Evolutionary conservation across 2,888 invertebrate species (phyloP).

Genomic region (Leptinotarsa haldemani): DNA sequence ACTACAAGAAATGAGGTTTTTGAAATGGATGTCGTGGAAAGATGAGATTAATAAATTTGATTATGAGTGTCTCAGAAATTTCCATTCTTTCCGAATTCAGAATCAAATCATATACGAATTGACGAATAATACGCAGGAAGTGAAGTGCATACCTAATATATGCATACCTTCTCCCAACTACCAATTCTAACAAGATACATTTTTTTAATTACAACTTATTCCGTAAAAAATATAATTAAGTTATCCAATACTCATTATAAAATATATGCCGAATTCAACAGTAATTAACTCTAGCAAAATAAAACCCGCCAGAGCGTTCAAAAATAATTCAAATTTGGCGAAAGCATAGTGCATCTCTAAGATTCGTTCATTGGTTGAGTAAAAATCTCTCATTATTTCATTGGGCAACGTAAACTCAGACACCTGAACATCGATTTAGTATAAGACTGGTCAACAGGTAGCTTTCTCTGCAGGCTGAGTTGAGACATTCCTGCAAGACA

Average conservation of each 20-base stretch:
- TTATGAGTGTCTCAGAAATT: too few relatives aligned
- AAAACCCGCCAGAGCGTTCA: conserved; percentile 21
- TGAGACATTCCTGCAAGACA: conserved; percentile 32
- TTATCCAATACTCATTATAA: background rate
- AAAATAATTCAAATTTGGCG: conserved; percentile 26
- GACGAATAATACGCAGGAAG: too few relatives aligned
- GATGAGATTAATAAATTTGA: too few relatives aligned
- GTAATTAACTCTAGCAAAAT: conserved; percentile 1
- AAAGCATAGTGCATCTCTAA: conserved; percentile 19
- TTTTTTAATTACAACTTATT: background rate
- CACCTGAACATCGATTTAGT: conserved; percentile 51
- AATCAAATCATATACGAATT: background rate
- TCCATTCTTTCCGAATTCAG: too few relatives aligned
- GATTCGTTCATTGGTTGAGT: conserved; percentile 47
- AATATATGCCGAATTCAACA: conserved; percentile 8
- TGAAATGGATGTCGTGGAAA: too few relatives aligned
- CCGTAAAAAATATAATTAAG: background rate
- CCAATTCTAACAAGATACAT: background rate
- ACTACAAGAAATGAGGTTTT: too few relatives aligned
- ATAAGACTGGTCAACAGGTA: conserved; percentile 46
- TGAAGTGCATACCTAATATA: background rate
- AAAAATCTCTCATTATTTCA: conserved; percentile 32
- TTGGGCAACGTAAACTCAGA: conserved; percentile 47
- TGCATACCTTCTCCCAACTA: background rate
- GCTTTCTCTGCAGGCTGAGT: conserved; percentile 44